Conservation (phyloP, 2,888 invertebrate genomes). For the Carcina quercana region DNA sequence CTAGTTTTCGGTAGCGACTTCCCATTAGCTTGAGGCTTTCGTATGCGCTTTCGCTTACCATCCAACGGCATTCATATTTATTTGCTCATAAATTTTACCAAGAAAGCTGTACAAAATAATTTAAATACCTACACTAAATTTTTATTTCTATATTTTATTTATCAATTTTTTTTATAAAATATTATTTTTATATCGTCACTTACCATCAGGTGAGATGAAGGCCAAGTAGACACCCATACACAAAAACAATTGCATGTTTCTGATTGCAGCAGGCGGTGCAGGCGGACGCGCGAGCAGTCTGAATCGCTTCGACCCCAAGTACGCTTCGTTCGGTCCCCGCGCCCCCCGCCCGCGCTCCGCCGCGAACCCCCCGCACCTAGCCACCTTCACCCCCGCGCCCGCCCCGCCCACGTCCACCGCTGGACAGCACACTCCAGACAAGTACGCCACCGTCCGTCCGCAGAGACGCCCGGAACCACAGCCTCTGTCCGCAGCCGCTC, state of each 20-base stretch:
- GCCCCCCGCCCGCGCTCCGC: constrained; percentile 60
- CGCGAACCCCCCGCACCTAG: constrained; percentile 48
- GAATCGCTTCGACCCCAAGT: constrained; percentile 76
- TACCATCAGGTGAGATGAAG: too few species aligned
- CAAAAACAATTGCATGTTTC: too few species aligned
- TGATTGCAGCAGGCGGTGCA: constrained; percentile 26
- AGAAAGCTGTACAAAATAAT: too few species aligned
- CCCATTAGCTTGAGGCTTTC: too few species aligned
- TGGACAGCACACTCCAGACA: constrained; percentile 25
- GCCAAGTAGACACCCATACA: too few species aligned
- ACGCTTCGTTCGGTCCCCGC: constrained; percentile 71
- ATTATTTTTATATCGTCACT: not conserved
- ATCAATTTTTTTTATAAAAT: not conserved
- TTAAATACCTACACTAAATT: too few species aligned
- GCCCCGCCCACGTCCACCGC: constrained; percentile 22
- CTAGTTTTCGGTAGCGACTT: too few species aligned
- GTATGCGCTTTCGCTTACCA: too few species aligned
- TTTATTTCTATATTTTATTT: not conserved
- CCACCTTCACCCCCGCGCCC: constrained; percentile 44
- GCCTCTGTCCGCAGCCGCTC: constrained; percentile 67
- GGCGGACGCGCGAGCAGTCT: constrained; percentile 59
- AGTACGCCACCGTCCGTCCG: constrained; percentile 58
- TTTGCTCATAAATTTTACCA: not conserved
- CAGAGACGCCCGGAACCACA: constrained; percentile 58
- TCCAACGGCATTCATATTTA: too few species aligned